Evolutionary conservation across 2,113 vertebrate species (phyloP).

Genomic region (Riparia riparia): DNA sequence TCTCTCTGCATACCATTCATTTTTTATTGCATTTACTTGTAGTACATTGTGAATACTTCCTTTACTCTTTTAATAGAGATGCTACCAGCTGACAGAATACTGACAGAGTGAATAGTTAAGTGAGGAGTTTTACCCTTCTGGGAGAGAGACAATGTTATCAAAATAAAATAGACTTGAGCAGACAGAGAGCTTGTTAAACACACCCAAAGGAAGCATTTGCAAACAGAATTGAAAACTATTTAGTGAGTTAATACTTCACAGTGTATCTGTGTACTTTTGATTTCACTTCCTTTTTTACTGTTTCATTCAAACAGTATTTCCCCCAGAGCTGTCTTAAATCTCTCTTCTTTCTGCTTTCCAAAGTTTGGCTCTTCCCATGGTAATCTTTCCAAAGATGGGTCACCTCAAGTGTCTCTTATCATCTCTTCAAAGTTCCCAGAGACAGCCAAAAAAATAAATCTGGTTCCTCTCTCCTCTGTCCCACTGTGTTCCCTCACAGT

Average conservation of each 20-base stretch:
- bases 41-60: background rate
- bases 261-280: background rate
- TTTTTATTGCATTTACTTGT: background rate
- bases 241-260: background rate
- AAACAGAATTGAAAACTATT: background rate
- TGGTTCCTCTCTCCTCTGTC: background rate
- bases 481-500: background rate
- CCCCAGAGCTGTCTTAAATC: background rate
- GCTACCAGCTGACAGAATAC: background rate
- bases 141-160: background rate
- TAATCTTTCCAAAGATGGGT: background rate
- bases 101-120: background rate
- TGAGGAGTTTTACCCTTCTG: background rate
- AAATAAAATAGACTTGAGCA: background rate
- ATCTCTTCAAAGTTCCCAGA: background rate
- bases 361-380: background rate
- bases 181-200: background rate
- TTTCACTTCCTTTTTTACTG: background rate
- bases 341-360: background rate
- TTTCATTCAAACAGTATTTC: background rate
- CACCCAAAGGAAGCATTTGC: background rate
- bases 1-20: background rate
- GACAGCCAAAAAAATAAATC: background rate
- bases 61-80: background rate
- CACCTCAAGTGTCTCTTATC: background rate